These are phyloP conservation scores for Poicephalus gulielmi DNA, from an alignment of 2,113 vertebrate species.

Conservation along the genomic window DNA sequence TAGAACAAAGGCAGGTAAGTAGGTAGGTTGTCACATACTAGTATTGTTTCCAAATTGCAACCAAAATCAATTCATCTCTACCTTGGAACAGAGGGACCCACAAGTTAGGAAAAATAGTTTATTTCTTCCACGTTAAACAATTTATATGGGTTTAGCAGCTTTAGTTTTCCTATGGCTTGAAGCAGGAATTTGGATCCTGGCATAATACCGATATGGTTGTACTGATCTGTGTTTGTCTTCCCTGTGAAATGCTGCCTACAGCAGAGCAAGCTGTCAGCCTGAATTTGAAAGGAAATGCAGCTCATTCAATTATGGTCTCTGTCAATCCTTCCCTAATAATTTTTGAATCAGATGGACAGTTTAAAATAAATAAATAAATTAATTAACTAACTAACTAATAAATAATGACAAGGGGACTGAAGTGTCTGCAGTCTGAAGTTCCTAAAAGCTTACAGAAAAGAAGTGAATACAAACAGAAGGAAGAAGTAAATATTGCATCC, in stretches of 20 bases:
- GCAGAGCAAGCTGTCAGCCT: constrained; percentile 28
- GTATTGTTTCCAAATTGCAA: not conserved
- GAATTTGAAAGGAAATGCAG: constrained; percentile 40
- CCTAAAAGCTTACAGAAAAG: not conserved
- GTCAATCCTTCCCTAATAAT: constrained; percentile 16
- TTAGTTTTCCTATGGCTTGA: not conserved
- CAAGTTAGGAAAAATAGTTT: not conserved
- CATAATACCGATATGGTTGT: not conserved
- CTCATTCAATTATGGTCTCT: constrained; percentile 29
- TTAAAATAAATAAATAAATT: not conserved
- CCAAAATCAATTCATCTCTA: not conserved
- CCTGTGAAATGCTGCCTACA: constrained; percentile 6
- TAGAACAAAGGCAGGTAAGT: not conserved
- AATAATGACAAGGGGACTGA: not conserved
- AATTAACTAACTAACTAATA: not conserved
- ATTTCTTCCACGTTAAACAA: not conserved
- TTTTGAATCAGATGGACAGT: constrained; percentile 22
- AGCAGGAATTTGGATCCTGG: not conserved
- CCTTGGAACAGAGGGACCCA: not conserved
- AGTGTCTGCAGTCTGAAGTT: not conserved
- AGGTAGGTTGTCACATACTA: not conserved
- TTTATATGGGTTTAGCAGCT: not conserved
- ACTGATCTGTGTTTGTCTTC: not conserved
- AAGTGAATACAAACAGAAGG: not conserved
- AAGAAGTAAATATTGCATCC: not conserved